Base-by-base conservation (phyloP, 2,113 vertebrate species). In the Nesogale talazaci region DNA sequence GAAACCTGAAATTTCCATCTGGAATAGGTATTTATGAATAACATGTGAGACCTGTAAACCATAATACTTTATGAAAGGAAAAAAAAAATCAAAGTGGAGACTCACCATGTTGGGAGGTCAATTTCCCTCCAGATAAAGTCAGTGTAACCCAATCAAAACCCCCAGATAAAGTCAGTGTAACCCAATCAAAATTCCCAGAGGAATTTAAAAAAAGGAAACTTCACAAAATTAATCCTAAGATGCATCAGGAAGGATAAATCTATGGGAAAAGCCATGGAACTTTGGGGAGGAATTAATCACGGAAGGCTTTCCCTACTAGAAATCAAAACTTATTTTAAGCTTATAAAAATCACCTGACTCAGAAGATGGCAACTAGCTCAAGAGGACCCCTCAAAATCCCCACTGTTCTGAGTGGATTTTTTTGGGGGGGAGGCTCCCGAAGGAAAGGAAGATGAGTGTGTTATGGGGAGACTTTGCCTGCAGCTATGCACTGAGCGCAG, bases 1-100 rank as follows among this genome's bases (percentile, higher is more conserved):
- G 63, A 78, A 86, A 69, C 56, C 90, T 88, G 67, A 87, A 86
- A 87, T 46, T 88, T 19, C 29, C 69, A 93, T 78, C 22, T 95
- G 85, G 75, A 91, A 89, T 77, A 92, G 36, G 25, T 42, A 93
- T 69, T 95, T 76, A 90, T 88, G 65, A 95, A 93, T 94, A 95
- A 96, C 86, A 89, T 92, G 84, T n/a, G 93, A 90, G 56, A 81
- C 25, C 86, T 92, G 52, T 81, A 95, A 95, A 93, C 63, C 83
- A 89, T 61, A 92, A 90, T 88, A 86, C 87, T 90, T 94, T 82
- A 90, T 90, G 61, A 92, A 94, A 86, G 80, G 72, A 25, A 72
- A 88, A 88, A 88, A 92, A 83, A 79, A 31, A 81, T 76, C 86
- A 63, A 83, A 57, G 36, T 57, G 94, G 52, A 76, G 81, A 82